Base-by-base conservation (phyloP, 2,888 invertebrate species). In the Lamproptera curius region DNA sequence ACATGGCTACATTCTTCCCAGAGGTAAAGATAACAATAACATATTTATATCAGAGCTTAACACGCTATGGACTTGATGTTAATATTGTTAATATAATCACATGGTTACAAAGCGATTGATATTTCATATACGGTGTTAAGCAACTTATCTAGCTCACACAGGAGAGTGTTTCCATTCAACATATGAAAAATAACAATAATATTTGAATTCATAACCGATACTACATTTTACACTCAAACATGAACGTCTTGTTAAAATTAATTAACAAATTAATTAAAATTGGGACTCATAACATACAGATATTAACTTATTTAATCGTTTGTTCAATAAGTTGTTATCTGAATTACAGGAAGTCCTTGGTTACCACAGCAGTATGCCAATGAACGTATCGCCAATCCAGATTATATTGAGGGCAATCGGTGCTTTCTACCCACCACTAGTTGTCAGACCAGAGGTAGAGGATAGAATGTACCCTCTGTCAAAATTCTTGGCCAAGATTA, bases 331-430 rank as follows among this genome's bases (percentile, higher is more conserved):
- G n/a, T n/a, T n/a, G n/a, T n/a, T n/a, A 5, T 34, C 45, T 37
- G 33, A 8, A 11, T 70, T 71, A 6, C 65, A 90, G 67, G 80
- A 89, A 38, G 62, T 88, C 0, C 62, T 83, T 0, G 90, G 90
- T 0, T 84, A 72, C 54, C 92, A 92, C 63, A 77, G 90, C 1
- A 96, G 94, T 65, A 83, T 93, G 87, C 91, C 92, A 45, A 45
- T 65, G 1, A 52, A 63, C 0, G 44, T 67, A 4, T 65, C 79
- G 0, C 62, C 10, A 28, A 58, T 23, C 1, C 50, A 70, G 0
- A 45, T 57, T 0, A 13, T 89, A 0, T 65, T 87, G 20, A 70
- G 73, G 17, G 39, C 86, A 0, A n/a, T 92, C 0, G 91, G 91
- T 0, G 64, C 85, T 1, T 37, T 89, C 0, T 85, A 85, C 47